Evolutionary conservation across 2,797 vertebrate genomes (phyloP), one percentile per base, ranked within the genome.

Genomic region (Coranthus polyacanthus): DNA sequence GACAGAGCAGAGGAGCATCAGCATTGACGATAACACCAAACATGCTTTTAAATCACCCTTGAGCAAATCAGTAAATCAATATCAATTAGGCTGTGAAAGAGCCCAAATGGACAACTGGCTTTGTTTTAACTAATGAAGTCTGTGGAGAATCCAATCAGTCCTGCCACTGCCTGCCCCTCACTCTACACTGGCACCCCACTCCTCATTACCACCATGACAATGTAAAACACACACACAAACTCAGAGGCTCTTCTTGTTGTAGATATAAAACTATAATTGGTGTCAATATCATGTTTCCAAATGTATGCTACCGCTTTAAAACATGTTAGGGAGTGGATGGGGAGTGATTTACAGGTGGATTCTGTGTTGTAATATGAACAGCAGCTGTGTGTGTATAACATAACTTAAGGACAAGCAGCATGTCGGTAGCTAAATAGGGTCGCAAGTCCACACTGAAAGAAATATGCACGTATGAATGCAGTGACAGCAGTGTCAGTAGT

Each of bases 61-160:
- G 82, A 88, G 77, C 85, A 82, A 87, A 92, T 90, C 84, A 81
- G 69, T 87, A 87, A 91, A 91, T 94, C 93, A 90, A 93, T 93
- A 93, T 90, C 92, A 92, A 92, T 92, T 92, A 93, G 85, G 82
- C 81, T 71, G 87, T 75, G 81, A 83, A 91, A 75, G 80, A 81
- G 85, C 86, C 82, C 89, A 81, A 91, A 88, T 68, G 89, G 90
- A 92, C 90, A 90, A 90, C 84, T 83, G 88, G 89, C 89, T 93
- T 92, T 92, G 90, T 90, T 92, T 92, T 87, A 92, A 92, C 92
- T 90, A 91, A 93, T 92, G 90, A 92, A 92, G 92, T 92, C 91
- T 92, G 83, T 76, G 37, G 91, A 91, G 90, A 80, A 89, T 86
- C 84, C 78, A 64, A 78, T 88, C 79, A 79, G 66, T 72, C 68